Conservation (phyloP, 2,888 invertebrate species). For the Eupithecia exiguata region DNA sequence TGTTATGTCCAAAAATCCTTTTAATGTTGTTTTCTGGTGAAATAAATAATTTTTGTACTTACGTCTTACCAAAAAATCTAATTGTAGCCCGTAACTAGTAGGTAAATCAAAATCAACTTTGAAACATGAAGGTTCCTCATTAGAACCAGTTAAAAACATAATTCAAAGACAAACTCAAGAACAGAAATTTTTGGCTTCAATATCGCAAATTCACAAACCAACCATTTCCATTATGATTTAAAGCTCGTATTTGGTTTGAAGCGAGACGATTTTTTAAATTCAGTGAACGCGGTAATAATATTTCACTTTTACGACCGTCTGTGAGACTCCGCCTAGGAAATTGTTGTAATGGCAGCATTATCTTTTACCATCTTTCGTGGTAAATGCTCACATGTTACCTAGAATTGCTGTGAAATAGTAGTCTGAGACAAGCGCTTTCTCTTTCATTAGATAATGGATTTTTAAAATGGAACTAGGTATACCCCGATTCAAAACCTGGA, state of each 20-base stretch:
- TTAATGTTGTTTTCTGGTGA: no score
- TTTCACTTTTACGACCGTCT: constrained; percentile 80
- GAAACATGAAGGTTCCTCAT: not conserved
- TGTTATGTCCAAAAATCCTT: no score
- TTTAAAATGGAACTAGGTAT: not conserved
- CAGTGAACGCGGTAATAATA: constrained; percentile 77
- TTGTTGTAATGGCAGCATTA: constrained; percentile 75
- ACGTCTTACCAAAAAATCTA: no score
- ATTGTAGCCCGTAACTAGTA: not conserved
- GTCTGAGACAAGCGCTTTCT: constrained; percentile 9
- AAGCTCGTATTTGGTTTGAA: constrained; percentile 61
- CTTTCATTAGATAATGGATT: not conserved
- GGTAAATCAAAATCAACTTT: not conserved
- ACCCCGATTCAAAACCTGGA: no score
- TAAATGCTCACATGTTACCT: constrained; percentile 51
- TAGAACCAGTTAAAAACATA: not conserved
- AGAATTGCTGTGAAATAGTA: constrained; percentile 8
- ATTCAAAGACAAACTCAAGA: no score
- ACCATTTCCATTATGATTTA: constrained; percentile 58
- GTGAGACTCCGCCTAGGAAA: constrained; percentile 72
- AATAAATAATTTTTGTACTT: no score
- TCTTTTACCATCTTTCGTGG: constrained; percentile 63
- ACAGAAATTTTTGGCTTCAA: constrained; percentile 33
- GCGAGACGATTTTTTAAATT: constrained; percentile 75
- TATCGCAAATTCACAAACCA: constrained; percentile 44